phyloP scores from a whole-genome alignment of 2,797 vertebrate species.

The Antrozous pallidus region DNA sequence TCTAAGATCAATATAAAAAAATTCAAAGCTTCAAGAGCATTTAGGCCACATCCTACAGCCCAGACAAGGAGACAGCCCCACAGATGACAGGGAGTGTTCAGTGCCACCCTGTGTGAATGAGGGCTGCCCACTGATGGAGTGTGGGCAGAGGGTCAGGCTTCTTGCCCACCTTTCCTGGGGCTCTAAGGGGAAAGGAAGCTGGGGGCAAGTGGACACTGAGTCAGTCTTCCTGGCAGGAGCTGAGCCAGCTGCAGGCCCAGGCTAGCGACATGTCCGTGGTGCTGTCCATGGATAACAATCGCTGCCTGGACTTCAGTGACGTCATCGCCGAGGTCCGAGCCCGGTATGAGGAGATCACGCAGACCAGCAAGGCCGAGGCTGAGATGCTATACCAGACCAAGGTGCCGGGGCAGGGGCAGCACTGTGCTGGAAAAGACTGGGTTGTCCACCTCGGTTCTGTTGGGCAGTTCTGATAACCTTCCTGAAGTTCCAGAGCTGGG shows the following conservation, averaged over 20 bases:
- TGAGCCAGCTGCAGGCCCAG: conserved; percentile 85
- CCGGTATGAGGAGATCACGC: conserved; percentile 88
- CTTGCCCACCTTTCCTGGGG: background rate
- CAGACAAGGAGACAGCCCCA: background rate
- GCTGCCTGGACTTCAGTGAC: conserved; percentile 88
- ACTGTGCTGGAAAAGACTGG: background rate
- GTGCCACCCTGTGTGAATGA: background rate
- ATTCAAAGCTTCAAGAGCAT: background rate
- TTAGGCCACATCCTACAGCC: background rate
- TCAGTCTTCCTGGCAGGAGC: conserved; percentile 80
- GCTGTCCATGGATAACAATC: conserved; percentile 91
- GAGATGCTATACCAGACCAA: conserved; percentile 89
- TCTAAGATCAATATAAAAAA: background rate
- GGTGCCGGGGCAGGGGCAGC: conserved; percentile 72
- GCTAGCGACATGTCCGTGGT: conserved; percentile 86
- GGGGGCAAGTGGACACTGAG: background rate
- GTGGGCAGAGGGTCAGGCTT: background rate
- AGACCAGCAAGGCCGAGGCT: conserved; percentile 86
- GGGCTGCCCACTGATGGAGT: too few relatives aligned
- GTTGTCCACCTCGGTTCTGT: background rate
- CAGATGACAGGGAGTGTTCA: background rate
- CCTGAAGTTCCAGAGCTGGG: background rate
- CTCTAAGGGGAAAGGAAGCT: background rate
- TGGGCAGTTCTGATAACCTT: background rate
- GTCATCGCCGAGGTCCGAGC: conserved; percentile 88